Base-by-base conservation (phyloP, 2,888 invertebrate species). In the Cataglyphis altisquamis region DNA sequence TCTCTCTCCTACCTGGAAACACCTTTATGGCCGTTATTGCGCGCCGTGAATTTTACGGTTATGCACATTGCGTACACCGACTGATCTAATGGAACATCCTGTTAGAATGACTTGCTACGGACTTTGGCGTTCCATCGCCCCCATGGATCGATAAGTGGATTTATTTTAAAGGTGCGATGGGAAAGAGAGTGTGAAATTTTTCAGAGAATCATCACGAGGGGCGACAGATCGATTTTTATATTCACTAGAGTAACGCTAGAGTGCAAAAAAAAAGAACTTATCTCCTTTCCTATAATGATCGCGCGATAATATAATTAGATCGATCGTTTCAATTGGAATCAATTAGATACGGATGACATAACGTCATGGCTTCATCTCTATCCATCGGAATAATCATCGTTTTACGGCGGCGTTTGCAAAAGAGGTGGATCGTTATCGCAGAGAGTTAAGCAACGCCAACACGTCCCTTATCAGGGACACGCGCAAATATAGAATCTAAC, bases 41-140 rank as follows among this genome's bases (percentile, higher is more conserved):
- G 29, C 39, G 39, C 45, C 60, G 80, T 52, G 39, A 57, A 77
- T 78, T 77, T 82, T 64, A 82, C 55, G 77, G 55, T 82, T 21
- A 32, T 82, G 78, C 78, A 80, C 78, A 80, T 80, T 62, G 73
- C 64, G 80, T 39, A 78, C 64, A 21, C 39, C 52, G 63, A 18
- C 41, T 78, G 63, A 63, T 48, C 39, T 78, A 64, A 52, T 39
- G 21, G n/a, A 41, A 48, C 45, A 48, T 75, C 77, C 81, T 77
- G 62, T 60, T 64, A 39, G 64, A 18, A 63, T 25, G 39, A 39
- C 48, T 63, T 48, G 18, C 45, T 36, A 36, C 32, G 32, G 32
- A 6, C 32, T 45, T 18, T n/a, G n/a, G 48, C 70, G 57, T 57
- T 21, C 72, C 57, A 15, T 64, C 67, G n/a, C 18, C 6, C 48